These are phyloP conservation scores for Mastomys coucha DNA, from an alignment of 2,113 vertebrate genomes.

Conservation along the genomic window DNA sequence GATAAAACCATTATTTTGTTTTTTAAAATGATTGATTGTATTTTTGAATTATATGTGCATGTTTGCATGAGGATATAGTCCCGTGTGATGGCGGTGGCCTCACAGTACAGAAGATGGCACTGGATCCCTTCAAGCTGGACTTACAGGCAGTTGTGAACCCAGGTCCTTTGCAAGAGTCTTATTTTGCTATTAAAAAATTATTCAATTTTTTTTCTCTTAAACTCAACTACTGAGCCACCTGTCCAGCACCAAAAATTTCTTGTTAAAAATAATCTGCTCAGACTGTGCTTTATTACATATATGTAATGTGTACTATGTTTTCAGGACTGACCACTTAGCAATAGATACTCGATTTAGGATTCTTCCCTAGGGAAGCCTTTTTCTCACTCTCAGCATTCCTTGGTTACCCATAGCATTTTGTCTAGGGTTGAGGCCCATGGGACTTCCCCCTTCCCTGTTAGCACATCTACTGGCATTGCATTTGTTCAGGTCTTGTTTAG, in stretches of 20 bases:
- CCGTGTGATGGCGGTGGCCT: background rate
- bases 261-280: background rate
- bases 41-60: background rate
- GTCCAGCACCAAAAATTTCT: background rate
- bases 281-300: background rate
- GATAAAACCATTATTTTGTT: background rate
- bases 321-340: background rate
- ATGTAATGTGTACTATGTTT: background rate
- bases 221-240: background rate
- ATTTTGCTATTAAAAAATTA: background rate
- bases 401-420: too few species aligned
- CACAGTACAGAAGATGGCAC: too few species aligned
- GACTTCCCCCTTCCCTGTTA: background rate
- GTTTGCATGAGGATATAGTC: background rate
- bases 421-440: background rate
- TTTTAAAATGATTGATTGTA: background rate
- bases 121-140: background rate
- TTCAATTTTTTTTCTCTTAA: background rate
- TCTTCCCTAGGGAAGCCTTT: background rate
- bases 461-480: background rate
- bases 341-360: background rate
- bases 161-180: background rate
- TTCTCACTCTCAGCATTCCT: background rate
- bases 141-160: background rate
- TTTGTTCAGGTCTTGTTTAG: background rate